A percentile compares a stretch with the other conserved stretches of the same genome.
Evolutionary conservation across 1,140 invertebrate species (phyloP).

Genomic region (Brachionus sp.): DNA sequence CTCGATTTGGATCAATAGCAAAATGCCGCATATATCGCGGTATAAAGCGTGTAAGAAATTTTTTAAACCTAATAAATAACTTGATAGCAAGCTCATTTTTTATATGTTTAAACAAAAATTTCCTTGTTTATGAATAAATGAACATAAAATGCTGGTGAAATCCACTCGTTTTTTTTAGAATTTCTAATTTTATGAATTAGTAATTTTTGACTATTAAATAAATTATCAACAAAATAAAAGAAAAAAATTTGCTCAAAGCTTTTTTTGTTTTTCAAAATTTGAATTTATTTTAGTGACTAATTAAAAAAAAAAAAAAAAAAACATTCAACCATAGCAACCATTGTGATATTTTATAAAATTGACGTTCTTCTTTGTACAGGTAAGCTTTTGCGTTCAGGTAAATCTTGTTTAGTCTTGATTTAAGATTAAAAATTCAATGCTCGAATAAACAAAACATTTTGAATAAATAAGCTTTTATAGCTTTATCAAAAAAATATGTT

Average conservation of each 20-base stretch:
- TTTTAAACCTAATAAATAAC: not conserved
- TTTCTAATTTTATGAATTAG: not conserved
- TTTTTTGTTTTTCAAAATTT: not conserved
- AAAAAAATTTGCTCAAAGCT: not conserved
- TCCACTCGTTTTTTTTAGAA: not conserved
- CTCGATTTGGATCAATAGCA: not conserved
- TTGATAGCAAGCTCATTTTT: not conserved
- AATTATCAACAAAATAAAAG: not conserved
- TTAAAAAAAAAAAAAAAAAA: not conserved
- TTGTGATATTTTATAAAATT: not conserved
- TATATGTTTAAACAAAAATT: not conserved
- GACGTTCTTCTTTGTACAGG: not conserved
- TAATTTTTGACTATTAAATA: slow-evolving; percentile 1
- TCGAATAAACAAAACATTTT: not conserved
- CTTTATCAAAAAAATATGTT: not conserved
- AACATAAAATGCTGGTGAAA: not conserved
- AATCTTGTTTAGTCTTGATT: not conserved
- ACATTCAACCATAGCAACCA: not conserved
- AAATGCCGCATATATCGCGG: not conserved
- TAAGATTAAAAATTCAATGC: not conserved
- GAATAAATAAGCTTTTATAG: not conserved
- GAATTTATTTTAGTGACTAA: not conserved
- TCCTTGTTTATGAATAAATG: not conserved
- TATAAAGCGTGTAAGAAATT: slow-evolving; percentile 24
- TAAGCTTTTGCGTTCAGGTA: not conserved